These are phyloP conservation scores for Urocynchramus pylzowi DNA, from an alignment of 2,113 vertebrate genomes.

Conservation along the genomic window DNA sequence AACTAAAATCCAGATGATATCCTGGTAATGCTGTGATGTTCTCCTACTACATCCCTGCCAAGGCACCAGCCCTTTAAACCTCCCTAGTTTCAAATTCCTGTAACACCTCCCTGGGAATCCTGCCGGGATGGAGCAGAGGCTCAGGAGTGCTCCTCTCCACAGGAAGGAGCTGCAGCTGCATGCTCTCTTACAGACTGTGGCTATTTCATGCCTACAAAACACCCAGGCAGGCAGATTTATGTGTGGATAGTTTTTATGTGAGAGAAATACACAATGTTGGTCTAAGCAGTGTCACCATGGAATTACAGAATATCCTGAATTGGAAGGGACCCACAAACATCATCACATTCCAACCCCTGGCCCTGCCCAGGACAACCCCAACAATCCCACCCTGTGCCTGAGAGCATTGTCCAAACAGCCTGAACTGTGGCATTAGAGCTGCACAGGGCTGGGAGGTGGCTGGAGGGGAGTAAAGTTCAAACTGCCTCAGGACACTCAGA, in stretches of 20 bases:
- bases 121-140: neutral
- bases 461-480: fast-evolving
- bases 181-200: neutral
- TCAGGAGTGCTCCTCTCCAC: neutral
- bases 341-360: neutral
- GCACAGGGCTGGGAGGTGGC: neutral
- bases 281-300: neutral
- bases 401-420: neutral
- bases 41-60: neutral
- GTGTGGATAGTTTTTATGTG: neutral
- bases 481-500: neutral
- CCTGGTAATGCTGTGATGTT: neutral
- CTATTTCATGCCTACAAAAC: neutral
- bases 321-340: neutral
- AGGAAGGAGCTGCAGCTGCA: neutral
- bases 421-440: neutral
- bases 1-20: neutral
- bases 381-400: neutral
- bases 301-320: neutral
- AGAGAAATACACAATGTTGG: neutral
- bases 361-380: neutral
- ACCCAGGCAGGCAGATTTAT: neutral
- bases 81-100: neutral
- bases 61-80: neutral
- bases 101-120: neutral